Evolutionary conservation across 1,140 invertebrate species (phyloP), one percentile per base, ranked within the genome.

Genomic region (Achatina immaculata): DNA sequence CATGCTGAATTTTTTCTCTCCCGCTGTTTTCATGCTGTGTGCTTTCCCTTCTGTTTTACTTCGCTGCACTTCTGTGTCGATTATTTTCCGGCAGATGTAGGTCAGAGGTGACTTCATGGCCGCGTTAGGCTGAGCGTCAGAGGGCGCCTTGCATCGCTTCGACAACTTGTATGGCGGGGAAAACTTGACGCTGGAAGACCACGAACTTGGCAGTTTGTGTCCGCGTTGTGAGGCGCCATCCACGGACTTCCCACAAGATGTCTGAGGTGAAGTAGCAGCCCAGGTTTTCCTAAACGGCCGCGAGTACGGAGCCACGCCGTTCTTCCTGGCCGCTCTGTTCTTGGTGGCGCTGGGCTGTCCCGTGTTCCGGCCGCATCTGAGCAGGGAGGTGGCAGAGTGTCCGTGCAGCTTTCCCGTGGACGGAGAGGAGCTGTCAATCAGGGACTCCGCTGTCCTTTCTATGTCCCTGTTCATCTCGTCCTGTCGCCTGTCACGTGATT

Each of bases 401-500:
- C 42, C 28, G n/a, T 24, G 11, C 40, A 16, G 7, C 42, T 34
- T 38, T 1, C 42, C 28, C 1, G 58, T 62, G 28, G 71, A 73
- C 31, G 1, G 43, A 11, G 71, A 73, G 7, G 71, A 73, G 42
- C 43, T 73, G 11, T 73, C 71, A 28, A 73, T 51, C 31, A 73
- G 34, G 11, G 71, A 73, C 36, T 73, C 71, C 6, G 71, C 71
- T 24, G 38, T 45, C 21, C 36, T 43, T 48, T 73, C 71, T 28
- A 73, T 73, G 34, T 48, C 43, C 34, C 43, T 1, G 43, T 73
- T 73, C 43, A 73, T 21, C 48, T 73, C 71, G 2, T 73, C 71
- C 43, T 73, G 71, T 36, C 43, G 1, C 28, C 71, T 73, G 71
- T 6, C 11, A 11, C 0, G 42, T 24, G 42, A 34, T 7, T 11